Base-by-base conservation (phyloP, 2,888 invertebrate genomes). In the Corbicula japonica region DNA sequence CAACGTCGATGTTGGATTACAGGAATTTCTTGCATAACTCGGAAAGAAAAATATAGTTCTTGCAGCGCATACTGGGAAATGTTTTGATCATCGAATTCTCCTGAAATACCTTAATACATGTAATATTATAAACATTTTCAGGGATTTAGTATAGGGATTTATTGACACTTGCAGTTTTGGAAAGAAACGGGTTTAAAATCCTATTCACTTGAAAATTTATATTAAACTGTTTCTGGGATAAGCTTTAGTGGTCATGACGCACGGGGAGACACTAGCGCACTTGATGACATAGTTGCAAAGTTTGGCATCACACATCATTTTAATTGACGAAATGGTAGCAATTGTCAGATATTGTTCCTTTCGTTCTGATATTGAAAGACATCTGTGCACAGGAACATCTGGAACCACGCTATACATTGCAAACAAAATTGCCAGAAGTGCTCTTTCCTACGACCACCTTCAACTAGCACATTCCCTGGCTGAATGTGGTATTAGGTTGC, bases 181-280 rank as follows among this genome's bases (percentile, higher is more conserved):
- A 41, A 41, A 41, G 41, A 41, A 41, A 41, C 41, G 41, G 41
- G 41, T 41, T 41, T 41, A 41, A 41, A 41, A 15, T 41, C 41
- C 10, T 41, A 41, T 15, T 41, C 41, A 12, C 12, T 41, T 10
- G 12, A 41, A 41, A 41, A 41, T 41, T 41, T 41, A 15, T 41
- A 41, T 41, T 10, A 41, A 41, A 41, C 41, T 10, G 10, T 41
- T 41, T 41, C 41, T 15, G 41, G 12, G 12, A 15, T 12, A 12
- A 41, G 12, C 18, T 41, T 41, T 15, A 41, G 18, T 15, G 41
- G 12, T 15, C 41, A 41, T 41, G 41, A 41, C 18, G 41, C 41
- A 41, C 12, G 18, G 18, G 41, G 12, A 15, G 41, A 41, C 41
- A 41, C 18, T 41, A 15, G 10, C 18, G 41, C 41, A 15, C 41